Conservation (phyloP, 1,140 invertebrate species). For the Mycetomoellerius zeteki region DNA sequence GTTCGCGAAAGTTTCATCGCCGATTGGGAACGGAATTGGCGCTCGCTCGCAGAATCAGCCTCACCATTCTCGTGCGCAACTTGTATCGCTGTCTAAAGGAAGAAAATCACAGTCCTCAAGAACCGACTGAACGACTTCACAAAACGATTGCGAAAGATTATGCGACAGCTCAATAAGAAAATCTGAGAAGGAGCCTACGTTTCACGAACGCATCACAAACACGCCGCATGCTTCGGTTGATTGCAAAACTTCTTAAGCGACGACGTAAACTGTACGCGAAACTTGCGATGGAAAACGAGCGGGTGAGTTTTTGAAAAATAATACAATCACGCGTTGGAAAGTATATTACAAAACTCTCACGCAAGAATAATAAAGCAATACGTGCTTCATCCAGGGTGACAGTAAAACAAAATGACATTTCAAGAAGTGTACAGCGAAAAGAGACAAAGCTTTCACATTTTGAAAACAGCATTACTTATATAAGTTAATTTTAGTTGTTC, state of each 20-base stretch:
- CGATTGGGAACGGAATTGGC: constrained; percentile 34
- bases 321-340: constrained; percentile 7
- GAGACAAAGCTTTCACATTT: background rate
- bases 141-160: constrained; percentile 35
- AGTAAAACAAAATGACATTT: constrained; percentile 17
- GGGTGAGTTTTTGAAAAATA: constrained; percentile 23
- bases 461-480: background rate
- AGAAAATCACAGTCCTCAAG: constrained; percentile 18
- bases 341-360: constrained; percentile 24
- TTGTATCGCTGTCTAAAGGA: constrained; percentile 40
- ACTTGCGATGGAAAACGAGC: constrained; percentile 21
- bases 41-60: constrained; percentile 23
- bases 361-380: constrained; percentile 8
- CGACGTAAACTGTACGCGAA: constrained; percentile 17
- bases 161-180: constrained; percentile 43
- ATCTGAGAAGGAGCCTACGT: background rate
- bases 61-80: constrained; percentile 34
- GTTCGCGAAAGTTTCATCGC: constrained; percentile 54
- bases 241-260: constrained; percentile 41
- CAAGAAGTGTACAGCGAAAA: background rate
- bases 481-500: background rate
- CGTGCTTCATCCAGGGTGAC: constrained; percentile 2
- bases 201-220: constrained; percentile 33
- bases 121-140: constrained; percentile 18
- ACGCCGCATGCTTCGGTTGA: constrained; percentile 37